These are phyloP conservation scores for Linyphia triangularis DNA, from an alignment of 2,888 invertebrate genomes.

Conservation along the genomic window DNA sequence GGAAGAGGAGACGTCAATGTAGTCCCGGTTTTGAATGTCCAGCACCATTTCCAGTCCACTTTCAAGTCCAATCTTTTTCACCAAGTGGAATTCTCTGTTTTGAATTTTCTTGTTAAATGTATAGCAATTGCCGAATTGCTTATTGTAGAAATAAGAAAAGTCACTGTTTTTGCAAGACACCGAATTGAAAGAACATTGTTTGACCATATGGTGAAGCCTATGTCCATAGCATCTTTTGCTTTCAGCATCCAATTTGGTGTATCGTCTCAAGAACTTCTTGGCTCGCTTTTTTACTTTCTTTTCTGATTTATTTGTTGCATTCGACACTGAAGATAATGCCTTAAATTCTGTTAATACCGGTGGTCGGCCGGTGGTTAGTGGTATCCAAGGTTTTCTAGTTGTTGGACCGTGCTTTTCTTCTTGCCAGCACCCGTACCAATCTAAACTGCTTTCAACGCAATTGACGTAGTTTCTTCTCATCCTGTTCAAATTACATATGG, in stretches of 20 bases:
- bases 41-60: constrained; percentile 45
- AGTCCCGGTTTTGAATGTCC: constrained; percentile 64
- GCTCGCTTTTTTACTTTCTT: not conserved
- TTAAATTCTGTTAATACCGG: too few relatives aligned
- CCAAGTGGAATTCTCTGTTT: not conserved
- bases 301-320: not conserved
- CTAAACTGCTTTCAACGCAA: too few relatives aligned
- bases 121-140: constrained; percentile 16
- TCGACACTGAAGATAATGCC: not conserved
- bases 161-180: not conserved
- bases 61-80: not conserved
- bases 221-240: not conserved
- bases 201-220: not conserved
- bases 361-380: too few relatives aligned
- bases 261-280: not conserved
- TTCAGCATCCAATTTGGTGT: not conserved
- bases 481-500: too few relatives aligned
- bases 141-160: not conserved
- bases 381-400: too few relatives aligned
- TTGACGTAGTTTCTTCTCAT: too few relatives aligned
- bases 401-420: too few relatives aligned
- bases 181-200: not conserved
- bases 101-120: not conserved
- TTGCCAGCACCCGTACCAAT: too few relatives aligned
- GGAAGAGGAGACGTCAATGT: constrained; percentile 68